Evolutionary conservation across 2,888 invertebrate genomes (phyloP), one percentile per base, ranked within the genome.

Genomic region (Limnephilus rhombicus): DNA sequence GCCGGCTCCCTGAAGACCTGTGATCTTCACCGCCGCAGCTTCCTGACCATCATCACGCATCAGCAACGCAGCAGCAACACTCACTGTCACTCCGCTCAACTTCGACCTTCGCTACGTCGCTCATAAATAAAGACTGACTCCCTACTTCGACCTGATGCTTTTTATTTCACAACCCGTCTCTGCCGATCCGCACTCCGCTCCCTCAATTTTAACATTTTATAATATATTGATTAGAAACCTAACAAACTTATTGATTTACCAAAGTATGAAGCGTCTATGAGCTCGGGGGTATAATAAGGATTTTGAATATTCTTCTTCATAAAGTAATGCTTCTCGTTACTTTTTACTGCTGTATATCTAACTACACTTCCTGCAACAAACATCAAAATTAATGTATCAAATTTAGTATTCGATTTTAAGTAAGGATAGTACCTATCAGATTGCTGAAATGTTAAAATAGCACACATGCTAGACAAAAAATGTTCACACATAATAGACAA

Each of bases 221-320:
- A 41, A 7, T 45, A 45, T 12, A 2, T 18, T 53, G 18, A 3
- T 53, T 68, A 24, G n/a, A 24, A 68, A 9, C 9, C 9, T 68
- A 18, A 68, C 9, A n/a, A n/a, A 68, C 24, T 24, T 9, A 68
- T 68, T 68, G 68, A 53, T 92, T 93, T 94, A 96, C 96, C 96
- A 93, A 96, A 96, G 94, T 96, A 96, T 80, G 96, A 95, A 93
- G 96, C 96, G 3, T 96, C 95, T 0, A 95, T 95, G 29, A 96
- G 94, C 29, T 96, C 95, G 29, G 94, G 94, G 0, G 96, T 96
- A 81, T 94, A 94, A 92, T 95, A 96, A 0, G 96, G 95, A 92
- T 96, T 96, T 0, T 95, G 94, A 11, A 95, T 94, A 0, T 95
- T 94, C n/a, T 95, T 94, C 85, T 94, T 94, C n/a, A 94, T 94